phyloP scores from a whole-genome alignment of 2,888 invertebrate species.

The Sepiola atlantica region DNA sequence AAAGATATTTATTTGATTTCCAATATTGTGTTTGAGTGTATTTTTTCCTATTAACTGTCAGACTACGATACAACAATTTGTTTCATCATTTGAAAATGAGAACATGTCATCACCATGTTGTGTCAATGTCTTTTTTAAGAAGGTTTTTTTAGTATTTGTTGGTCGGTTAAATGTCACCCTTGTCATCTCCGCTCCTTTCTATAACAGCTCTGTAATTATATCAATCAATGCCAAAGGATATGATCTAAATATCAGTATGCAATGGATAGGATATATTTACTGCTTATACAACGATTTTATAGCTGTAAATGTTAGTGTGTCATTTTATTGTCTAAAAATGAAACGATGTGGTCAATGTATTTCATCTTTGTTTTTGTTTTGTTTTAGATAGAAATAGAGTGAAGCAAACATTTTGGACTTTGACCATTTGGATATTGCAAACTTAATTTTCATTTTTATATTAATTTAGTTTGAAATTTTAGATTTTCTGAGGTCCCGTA shows the following conservation, averaged over 20 bases:
- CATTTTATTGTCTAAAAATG: background rate
- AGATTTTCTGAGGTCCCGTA: background rate
- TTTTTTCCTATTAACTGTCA: too few species aligned
- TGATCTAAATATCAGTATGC: too few species aligned
- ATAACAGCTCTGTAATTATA: too few species aligned
- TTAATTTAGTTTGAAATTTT: background rate
- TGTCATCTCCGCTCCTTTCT: too few species aligned
- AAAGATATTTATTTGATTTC: too few species aligned
- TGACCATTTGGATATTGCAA: background rate
- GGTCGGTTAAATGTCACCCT: too few species aligned
- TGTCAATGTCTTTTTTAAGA: background rate
- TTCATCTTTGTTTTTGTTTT: background rate
- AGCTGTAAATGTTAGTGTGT: background rate
- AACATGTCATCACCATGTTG: too few species aligned
- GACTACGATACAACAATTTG: too few species aligned
- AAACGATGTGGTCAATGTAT: background rate
- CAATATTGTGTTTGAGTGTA: too few species aligned
- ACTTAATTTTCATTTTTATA: background rate
- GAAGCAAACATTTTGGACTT: background rate
- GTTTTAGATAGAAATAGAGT: background rate
- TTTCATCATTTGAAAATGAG: too few species aligned
- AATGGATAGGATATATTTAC: background rate
- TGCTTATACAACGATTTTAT: background rate
- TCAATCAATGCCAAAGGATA: too few species aligned
- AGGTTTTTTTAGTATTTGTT: background rate